phyloP scores from a whole-genome alignment of 1,140 invertebrate genomes.

The Lasioglossum albipes region DNA sequence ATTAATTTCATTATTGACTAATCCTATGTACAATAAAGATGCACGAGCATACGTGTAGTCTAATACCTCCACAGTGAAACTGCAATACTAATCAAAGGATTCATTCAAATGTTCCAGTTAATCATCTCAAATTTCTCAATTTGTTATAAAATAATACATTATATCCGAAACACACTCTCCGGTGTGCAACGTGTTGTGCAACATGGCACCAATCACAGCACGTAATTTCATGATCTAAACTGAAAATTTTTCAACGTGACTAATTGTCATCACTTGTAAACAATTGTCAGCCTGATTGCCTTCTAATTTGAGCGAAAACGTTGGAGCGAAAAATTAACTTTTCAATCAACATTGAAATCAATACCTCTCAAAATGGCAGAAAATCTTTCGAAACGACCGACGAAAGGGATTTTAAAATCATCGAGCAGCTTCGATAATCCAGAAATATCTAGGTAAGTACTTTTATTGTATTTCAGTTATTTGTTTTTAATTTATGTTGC shows the following conservation, averaged over 20 bases:
- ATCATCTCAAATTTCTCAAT: background rate
- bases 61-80: background rate
- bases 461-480: conserved; percentile 28
- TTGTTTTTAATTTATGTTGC: background rate
- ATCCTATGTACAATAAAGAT: background rate
- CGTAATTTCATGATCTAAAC: conserved; percentile 15
- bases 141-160: conserved; percentile 8
- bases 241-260: conserved; percentile 12
- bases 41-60: background rate
- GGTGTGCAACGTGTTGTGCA: conserved; percentile 15
- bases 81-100: background rate
- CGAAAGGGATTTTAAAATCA: conserved; percentile 95
- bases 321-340: conserved; percentile 20
- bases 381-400: conserved; percentile 82
- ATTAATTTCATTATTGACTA: background rate
- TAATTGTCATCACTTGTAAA: conserved; percentile 22
- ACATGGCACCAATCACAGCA: conserved; percentile 32
- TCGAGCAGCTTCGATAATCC: conserved; percentile 92
- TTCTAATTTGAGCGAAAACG: conserved; percentile 9
- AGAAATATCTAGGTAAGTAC: conserved; percentile 80
- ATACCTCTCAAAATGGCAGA: conserved; percentile 73
- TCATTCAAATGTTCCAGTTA: background rate
- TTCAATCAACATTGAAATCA: conserved; percentile 27
- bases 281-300: background rate
- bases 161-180: background rate